Evolutionary conservation across 1,140 invertebrate genomes (phyloP).

Genomic region (Pseudachorutes palmiensis): DNA sequence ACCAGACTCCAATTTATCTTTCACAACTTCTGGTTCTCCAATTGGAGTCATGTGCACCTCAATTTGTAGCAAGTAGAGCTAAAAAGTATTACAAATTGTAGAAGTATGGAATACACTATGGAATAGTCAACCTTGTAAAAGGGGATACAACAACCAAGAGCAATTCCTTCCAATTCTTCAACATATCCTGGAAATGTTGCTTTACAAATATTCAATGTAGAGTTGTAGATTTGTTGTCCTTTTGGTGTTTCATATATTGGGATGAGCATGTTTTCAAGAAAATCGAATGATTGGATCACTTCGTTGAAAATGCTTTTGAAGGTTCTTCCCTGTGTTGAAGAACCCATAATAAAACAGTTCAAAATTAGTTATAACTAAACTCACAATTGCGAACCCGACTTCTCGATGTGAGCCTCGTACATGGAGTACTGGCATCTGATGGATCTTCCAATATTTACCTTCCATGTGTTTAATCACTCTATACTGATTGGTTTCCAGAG

Average conservation of each 20-base stretch:
- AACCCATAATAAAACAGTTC: constrained; percentile 36
- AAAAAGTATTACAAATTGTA: no score
- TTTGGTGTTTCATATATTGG: constrained; percentile 58
- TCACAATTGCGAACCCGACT: constrained; percentile 10
- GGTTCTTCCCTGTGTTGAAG: constrained; percentile 57
- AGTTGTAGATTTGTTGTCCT: constrained; percentile 62
- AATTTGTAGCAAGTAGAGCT: no score
- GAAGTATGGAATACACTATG: not conserved
- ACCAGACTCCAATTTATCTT: no score
- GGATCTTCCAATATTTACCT: no score
- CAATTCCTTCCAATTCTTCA: constrained; percentile 68
- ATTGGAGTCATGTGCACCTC: no score
- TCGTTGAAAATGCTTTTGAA: constrained; percentile 64
- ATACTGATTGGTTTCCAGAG: no score
- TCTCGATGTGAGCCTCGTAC: constrained; percentile 1
- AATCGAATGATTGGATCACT: constrained; percentile 54
- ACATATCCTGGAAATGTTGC: constrained; percentile 71
- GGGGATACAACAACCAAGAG: constrained; percentile 70
- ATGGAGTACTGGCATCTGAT: constrained; percentile 15
- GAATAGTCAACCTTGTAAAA: constrained; percentile 60
- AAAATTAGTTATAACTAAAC: not conserved
- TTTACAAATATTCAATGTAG: constrained; percentile 57
- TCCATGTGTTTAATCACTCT: no score
- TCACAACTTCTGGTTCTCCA: no score
- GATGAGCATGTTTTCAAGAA: constrained; percentile 59